A percentile compares a stretch with the other conserved stretches of the same genome.
Evolutionary conservation across 2,113 vertebrate genomes (phyloP).

Genomic region (Dasyprocta punctata): DNA sequence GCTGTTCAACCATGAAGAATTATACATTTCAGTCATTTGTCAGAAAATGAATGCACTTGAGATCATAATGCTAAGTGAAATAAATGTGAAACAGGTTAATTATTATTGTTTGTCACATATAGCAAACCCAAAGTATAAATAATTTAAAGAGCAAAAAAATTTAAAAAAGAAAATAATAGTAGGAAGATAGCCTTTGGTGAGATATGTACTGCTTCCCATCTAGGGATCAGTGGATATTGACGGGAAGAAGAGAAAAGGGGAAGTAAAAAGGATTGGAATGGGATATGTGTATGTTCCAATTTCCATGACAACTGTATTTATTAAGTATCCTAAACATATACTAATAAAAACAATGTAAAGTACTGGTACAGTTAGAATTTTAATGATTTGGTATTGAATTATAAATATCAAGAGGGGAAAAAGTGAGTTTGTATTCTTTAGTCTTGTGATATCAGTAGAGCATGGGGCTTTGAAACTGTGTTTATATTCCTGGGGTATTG

Average conservation of each 20-base stretch:
- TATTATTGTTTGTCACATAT: neutral
- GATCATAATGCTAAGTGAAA: neutral
- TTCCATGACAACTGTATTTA: neutral
- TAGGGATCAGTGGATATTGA: neutral
- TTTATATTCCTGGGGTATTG: neutral
- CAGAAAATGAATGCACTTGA: neutral
- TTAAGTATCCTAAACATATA: neutral
- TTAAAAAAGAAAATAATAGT: neutral
- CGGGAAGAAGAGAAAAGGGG: neutral
- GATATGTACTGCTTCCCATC: neutral
- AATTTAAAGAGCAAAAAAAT: neutral
- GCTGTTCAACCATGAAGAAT: neutral
- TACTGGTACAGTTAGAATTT: neutral
- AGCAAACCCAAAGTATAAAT: neutral
- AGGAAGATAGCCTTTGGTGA: neutral
- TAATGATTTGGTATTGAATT: conserved; percentile 6
- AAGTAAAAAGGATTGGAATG: neutral
- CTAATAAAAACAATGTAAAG: neutral
- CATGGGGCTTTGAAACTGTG: neutral
- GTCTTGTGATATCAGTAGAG: neutral
- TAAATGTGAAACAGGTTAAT: neutral
- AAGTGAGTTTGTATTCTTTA: conserved; percentile 21
- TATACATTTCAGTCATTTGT: neutral
- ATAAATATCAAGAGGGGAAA: conserved; percentile 4
- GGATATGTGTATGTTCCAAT: neutral